A percentile compares a stretch with the other conserved stretches of the same genome.
Conservation (phyloP, 2,113 vertebrate genomes). For the Sisor rabdophorus region DNA sequence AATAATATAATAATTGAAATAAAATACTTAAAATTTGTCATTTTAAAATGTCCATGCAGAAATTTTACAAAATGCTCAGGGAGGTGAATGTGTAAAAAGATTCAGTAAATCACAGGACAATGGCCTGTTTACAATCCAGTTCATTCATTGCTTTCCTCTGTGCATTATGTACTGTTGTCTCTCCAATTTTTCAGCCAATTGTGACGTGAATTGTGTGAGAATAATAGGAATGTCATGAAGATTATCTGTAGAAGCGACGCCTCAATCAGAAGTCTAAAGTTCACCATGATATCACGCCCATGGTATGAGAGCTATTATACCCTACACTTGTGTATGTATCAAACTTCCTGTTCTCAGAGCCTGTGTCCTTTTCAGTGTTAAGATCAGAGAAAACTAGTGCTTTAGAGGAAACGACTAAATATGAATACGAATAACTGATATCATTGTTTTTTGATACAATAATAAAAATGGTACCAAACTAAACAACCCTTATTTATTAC, state of each 20-base stretch:
- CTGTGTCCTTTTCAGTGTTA: background rate
- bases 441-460: too few relatives aligned
- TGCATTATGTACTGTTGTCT: slow-evolving; percentile 23
- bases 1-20: too few relatives aligned
- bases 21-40: too few relatives aligned
- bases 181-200: background rate
- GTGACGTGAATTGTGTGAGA: slow-evolving; percentile 8
- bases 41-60: too few relatives aligned
- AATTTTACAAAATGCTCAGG: background rate
- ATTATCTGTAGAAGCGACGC: slow-evolving; percentile 14
- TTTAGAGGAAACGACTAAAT: too few relatives aligned
- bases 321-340: background rate
- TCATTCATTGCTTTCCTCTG: slow-evolving; percentile 19
- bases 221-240: slow-evolving; percentile 15
- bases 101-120: background rate
- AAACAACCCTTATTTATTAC: too few relatives aligned
- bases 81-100: background rate
- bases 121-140: background rate
- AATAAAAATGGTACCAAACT: too few relatives aligned
- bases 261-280: slow-evolving; percentile 7
- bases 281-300: background rate
- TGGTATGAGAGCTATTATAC: slow-evolving; percentile 15
- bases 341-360: slow-evolving; percentile 2
- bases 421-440: too few relatives aligned
- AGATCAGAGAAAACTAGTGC: slow-evolving; percentile 8